phyloP scores from a whole-genome alignment of 1,140 invertebrate genomes.

The Drosophila burlai region DNA sequence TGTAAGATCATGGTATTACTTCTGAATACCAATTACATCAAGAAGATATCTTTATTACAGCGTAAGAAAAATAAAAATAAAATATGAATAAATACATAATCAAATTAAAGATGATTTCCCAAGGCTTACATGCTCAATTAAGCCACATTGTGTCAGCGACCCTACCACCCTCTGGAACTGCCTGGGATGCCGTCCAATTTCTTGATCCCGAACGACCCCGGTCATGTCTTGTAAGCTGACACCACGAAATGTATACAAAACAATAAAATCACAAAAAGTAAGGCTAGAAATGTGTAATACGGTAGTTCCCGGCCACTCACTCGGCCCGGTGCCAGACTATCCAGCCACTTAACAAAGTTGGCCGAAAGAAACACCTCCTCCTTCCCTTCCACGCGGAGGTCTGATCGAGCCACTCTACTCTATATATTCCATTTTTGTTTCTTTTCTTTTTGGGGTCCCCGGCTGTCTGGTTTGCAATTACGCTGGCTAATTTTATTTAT shows the following conservation, averaged over 20 bases:
- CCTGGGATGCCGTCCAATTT: slow-evolving; percentile 21
- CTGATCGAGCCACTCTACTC: slow-evolving; percentile 32
- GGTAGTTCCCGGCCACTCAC: slow-evolving; percentile 57
- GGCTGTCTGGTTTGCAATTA: slow-evolving; percentile 68
- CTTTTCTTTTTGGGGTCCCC: slow-evolving; percentile 37
- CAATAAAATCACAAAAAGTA: slow-evolving; percentile 39
- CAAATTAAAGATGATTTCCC: not conserved
- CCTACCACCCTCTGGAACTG: slow-evolving; percentile 9
- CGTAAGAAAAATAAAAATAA: no score
- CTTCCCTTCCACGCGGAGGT: slow-evolving; percentile 27
- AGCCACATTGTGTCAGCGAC: slow-evolving; percentile 13
- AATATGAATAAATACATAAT: not conserved
- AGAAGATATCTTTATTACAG: not conserved
- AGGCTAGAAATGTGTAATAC: slow-evolving; percentile 56
- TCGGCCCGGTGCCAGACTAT: slow-evolving; percentile 32
- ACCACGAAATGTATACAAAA: slow-evolving; percentile 57
- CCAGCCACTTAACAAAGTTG: slow-evolving; percentile 48
- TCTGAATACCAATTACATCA: not conserved
- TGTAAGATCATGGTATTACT: not conserved
- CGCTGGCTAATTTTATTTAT: slow-evolving; percentile 73
- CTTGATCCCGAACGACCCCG: slow-evolving; percentile 39
- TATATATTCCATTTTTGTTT: slow-evolving; percentile 33
- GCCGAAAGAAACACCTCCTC: slow-evolving; percentile 26
- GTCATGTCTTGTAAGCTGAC: slow-evolving; percentile 61
- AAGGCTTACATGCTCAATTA: slow-evolving; percentile 11